Evolutionary conservation across 1,140 invertebrate genomes (phyloP), one percentile per base, ranked within the genome.

Genomic region (Drosophila elegans): DNA sequence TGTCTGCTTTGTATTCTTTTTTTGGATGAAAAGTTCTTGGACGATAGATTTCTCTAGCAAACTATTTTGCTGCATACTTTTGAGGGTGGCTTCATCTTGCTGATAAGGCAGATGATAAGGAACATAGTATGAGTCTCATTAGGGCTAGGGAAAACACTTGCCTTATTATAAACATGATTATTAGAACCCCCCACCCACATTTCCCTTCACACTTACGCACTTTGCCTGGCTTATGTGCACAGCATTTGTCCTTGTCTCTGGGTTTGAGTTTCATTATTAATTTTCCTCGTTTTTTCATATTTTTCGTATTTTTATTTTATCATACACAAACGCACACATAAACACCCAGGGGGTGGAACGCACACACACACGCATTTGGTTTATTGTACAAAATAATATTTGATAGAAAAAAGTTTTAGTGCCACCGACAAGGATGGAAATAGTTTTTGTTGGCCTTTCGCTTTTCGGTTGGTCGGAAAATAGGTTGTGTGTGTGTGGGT

Each of bases 221-320:
- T 32, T 16, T 29, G n/a, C 49, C 49, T 57, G 52, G 77, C 61
- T 78, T 79, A 48, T 77, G 75, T 77, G 64, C 67, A 80, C 53
- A 44, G 46, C 52, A 74, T 73, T 76, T 88, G 75, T 86, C 79
- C 80, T 83, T 88, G 75, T 79, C 75, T 83, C 60, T 74, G 46
- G 81, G 57, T 80, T 85, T 86, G 82, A 63, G 75, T 74, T 89
- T 89, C 85, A 89, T 89, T 89, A 89, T 89, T 89, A 89, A 89
- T 89, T 89, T 89, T 89, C 73, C 84, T 84, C 69, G 56, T 82
- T 88, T 86, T 88, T 88, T 76, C 82, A 86, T 85, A 86, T 75
- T 86, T 85, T 88, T 88, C 80, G 77, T 88, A 88, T 88, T 88
- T 89, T 89, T 88, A 88, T 88, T 88, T 89, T 89, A 89, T 89